These are phyloP conservation scores for Todiramphus chloris DNA, from an alignment of 2,113 vertebrate species.

Conservation along the genomic window DNA sequence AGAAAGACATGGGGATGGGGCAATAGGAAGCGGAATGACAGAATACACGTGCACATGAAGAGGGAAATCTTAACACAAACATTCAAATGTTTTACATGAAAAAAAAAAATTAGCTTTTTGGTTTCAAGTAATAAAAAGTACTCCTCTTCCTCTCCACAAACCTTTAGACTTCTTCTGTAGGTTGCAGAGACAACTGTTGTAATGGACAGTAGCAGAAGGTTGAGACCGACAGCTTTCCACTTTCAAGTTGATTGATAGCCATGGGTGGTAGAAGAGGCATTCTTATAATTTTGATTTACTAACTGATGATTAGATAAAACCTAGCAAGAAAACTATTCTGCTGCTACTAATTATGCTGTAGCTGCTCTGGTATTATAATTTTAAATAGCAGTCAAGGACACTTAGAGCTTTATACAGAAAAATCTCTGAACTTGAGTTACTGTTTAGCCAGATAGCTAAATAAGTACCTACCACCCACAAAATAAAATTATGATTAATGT, in stretches of 20 bases:
- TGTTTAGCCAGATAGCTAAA: not conserved
- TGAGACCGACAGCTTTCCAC: not conserved
- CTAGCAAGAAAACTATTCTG: not conserved
- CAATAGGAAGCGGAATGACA: not conserved
- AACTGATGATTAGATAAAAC: slow-evolving; percentile 7
- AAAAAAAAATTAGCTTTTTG: not conserved
- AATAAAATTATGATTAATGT: not conserved
- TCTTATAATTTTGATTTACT: not conserved
- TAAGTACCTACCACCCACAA: not conserved
- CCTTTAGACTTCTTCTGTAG: not conserved
- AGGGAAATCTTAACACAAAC: not conserved
- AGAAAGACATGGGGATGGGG: not conserved
- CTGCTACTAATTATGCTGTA: not conserved
- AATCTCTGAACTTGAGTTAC: not conserved
- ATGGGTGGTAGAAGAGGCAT: not conserved
- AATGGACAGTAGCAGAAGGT: not conserved
- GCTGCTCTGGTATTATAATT: not conserved
- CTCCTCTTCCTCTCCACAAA: not conserved
- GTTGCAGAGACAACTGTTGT: not conserved
- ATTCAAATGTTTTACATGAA: not conserved
- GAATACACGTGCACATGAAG: not conserved
- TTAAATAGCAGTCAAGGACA: not conserved
- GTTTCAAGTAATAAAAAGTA: not conserved
- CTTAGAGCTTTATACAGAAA: not conserved
- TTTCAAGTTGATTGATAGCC: not conserved